Percentiles rank a stretch among this genome's conserved stretches.
These are phyloP conservation scores for Drosophila paramelanica DNA, from an alignment of 2,888 invertebrate species.

Conservation along the genomic window DNA sequence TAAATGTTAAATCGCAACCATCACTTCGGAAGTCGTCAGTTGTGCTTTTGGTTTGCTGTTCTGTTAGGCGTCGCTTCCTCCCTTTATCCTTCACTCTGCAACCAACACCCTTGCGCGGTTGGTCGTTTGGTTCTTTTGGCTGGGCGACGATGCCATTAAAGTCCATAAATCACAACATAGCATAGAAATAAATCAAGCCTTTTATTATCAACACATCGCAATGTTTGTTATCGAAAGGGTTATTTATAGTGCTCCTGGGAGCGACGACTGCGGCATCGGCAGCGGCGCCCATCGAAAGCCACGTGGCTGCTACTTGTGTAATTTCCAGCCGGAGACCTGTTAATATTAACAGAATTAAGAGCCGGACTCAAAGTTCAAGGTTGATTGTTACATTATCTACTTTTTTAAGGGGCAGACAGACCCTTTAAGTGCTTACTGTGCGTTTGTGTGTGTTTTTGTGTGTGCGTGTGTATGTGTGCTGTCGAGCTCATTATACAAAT, in stretches of 20 bases:
- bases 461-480: conserved; percentile 10
- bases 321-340: conserved; percentile 51
- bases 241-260: conserved; percentile 78
- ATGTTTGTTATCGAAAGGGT: conserved; percentile 81
- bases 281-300: conserved; percentile 13
- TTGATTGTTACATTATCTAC: conserved; percentile 42
- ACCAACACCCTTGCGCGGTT: background rate
- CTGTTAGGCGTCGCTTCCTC: background rate
- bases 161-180: conserved; percentile 77
- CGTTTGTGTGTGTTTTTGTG: conserved; percentile 3
- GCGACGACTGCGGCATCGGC: conserved; percentile 3
- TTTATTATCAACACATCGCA: conserved; percentile 81
- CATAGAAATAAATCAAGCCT: conserved; percentile 80
- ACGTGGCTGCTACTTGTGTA: conserved; percentile 34
- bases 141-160: conserved; percentile 68
- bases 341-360: conserved; percentile 69
- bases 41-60: background rate
- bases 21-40: conserved; percentile 27
- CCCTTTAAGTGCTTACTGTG: conserved; percentile 3
- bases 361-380: conserved; percentile 56
- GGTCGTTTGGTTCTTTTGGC: conserved; percentile 11
- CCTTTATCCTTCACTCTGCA: background rate
- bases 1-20: conserved; percentile 48
- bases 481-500: conserved; percentile 72
- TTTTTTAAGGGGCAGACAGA: conserved; percentile 1